Percentiles rank a stretch among this genome's conserved stretches.
These are phyloP conservation scores for Lindbergichthys nudifrons DNA, from an alignment of 2,797 vertebrate genomes.

Conservation along the genomic window DNA sequence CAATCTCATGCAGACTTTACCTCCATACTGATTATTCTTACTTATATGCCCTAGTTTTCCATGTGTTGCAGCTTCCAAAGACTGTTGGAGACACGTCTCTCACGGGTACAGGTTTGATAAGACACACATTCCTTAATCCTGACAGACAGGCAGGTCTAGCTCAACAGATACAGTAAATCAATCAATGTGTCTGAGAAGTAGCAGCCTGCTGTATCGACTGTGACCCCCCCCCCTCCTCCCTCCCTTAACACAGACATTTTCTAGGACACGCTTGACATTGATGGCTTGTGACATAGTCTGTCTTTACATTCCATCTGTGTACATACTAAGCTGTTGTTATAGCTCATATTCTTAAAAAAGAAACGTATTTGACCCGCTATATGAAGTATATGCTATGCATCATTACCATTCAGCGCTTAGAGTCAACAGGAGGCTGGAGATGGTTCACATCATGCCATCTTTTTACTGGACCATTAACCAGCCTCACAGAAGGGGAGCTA, in stretches of 20 bases:
- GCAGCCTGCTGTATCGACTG: slow-evolving; percentile 72
- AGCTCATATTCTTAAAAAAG: slow-evolving; percentile 31
- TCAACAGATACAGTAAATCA: slow-evolving; percentile 82
- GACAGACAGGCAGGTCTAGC: slow-evolving; percentile 77
- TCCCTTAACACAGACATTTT: slow-evolving; percentile 27
- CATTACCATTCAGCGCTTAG: slow-evolving; percentile 65
- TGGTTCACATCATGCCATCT: slow-evolving; percentile 72
- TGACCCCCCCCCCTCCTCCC: neutral
- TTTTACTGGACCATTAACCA: slow-evolving; percentile 80
- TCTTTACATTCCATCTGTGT: slow-evolving; percentile 23
- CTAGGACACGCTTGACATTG: slow-evolving; percentile 43
- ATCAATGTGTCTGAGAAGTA: slow-evolving; percentile 75
- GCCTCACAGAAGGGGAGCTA: slow-evolving; percentile 50
- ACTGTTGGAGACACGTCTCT: slow-evolving; percentile 52
- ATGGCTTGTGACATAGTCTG: slow-evolving; percentile 24
- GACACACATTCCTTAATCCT: slow-evolving; percentile 80
- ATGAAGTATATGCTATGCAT: slow-evolving; percentile 51
- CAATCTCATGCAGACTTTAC: slow-evolving; percentile 37
- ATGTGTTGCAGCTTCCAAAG: slow-evolving; percentile 51
- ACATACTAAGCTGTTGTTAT: neutral
- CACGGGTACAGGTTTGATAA: slow-evolving; percentile 73
- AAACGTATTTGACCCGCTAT: slow-evolving; percentile 57
- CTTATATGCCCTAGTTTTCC: slow-evolving; percentile 58
- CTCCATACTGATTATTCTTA: slow-evolving; percentile 38
- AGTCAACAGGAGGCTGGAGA: slow-evolving; percentile 73